Evolutionary conservation across 2,113 vertebrate genomes (phyloP).

Genomic region (Chloropsis hardwickii): DNA sequence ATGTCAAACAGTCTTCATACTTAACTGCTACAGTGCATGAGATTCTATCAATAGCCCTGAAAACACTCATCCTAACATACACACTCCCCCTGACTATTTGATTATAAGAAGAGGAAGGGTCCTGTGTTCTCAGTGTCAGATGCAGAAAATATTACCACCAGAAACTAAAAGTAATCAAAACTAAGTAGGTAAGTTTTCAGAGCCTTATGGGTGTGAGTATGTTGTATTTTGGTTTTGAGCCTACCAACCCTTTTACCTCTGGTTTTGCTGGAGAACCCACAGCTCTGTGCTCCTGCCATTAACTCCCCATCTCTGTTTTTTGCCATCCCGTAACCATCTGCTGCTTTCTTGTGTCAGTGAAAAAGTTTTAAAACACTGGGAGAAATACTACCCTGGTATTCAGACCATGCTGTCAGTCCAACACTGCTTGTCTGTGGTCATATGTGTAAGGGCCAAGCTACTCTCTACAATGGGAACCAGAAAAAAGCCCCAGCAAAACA

Average conservation of each 20-base stretch:
- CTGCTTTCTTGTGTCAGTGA: background rate
- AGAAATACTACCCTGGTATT: background rate
- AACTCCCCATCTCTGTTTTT: background rate
- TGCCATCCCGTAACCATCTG: background rate
- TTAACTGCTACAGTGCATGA: background rate
- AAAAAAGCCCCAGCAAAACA: background rate
- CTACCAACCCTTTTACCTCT: background rate
- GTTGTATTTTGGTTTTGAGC: background rate
- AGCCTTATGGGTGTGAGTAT: background rate
- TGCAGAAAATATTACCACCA: background rate
- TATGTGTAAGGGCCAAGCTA: background rate
- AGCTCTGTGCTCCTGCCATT: background rate
- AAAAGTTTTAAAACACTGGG: background rate
- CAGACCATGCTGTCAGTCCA: background rate
- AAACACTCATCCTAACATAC: background rate
- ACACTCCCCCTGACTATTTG: background rate
- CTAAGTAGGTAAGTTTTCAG: background rate
- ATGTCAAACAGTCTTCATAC: background rate
- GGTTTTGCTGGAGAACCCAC: background rate
- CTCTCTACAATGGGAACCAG: background rate
- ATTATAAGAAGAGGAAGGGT: background rate
- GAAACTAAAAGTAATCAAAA: background rate
- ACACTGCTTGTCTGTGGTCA: background rate
- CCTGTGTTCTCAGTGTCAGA: background rate
- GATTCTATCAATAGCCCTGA: background rate